Percentiles rank a stretch among this genome's conserved stretches.
phyloP scores from a whole-genome alignment of 1,140 invertebrate species.

The Octopus bimaculoides region DNA sequence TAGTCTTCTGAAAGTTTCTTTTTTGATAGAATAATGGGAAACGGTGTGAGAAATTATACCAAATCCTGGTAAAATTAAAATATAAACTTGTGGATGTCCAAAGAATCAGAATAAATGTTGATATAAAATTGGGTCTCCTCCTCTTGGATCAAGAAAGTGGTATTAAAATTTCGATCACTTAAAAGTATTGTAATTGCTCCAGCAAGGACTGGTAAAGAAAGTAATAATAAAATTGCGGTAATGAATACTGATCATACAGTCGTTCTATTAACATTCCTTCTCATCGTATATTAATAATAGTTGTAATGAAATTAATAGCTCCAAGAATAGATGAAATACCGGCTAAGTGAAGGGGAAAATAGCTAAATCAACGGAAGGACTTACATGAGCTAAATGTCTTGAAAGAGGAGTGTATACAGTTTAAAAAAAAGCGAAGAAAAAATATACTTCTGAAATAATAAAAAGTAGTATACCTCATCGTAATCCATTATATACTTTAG shows the following conservation, averaged over 20 bases:
- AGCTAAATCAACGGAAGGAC: too few relatives aligned
- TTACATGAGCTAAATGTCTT: too few relatives aligned
- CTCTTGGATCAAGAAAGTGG: constrained; percentile 69
- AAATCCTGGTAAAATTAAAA: constrained; percentile 64
- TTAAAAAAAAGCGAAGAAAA: too few relatives aligned
- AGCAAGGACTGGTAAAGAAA: constrained; percentile 70
- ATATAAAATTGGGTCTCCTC: constrained; percentile 70
- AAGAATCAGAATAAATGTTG: constrained; percentile 81
- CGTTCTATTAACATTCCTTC: constrained; percentile 58
- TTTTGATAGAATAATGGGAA: constrained; percentile 28
- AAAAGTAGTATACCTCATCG: too few relatives aligned
- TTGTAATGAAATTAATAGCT: constrained; percentile 66
- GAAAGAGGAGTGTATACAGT: too few relatives aligned
- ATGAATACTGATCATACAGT: constrained; percentile 67
- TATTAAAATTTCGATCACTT: constrained; percentile 70
- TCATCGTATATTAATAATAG: constrained; percentile 54
- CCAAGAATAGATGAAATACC: constrained; percentile 70
- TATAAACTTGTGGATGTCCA: constrained; percentile 76
- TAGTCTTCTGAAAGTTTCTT: constrained; percentile 32
- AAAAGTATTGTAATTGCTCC: constrained; percentile 73
- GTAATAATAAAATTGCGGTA: constrained; percentile 67
- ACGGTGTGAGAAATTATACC: constrained; percentile 44
- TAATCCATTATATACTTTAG: too few relatives aligned
- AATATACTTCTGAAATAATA: too few relatives aligned
- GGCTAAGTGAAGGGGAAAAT: constrained; percentile 71